A percentile compares a stretch with the other conserved stretches of the same genome.
Evolutionary conservation across 2,888 invertebrate genomes (phyloP).

Genomic region (Brenthis daphne): DNA sequence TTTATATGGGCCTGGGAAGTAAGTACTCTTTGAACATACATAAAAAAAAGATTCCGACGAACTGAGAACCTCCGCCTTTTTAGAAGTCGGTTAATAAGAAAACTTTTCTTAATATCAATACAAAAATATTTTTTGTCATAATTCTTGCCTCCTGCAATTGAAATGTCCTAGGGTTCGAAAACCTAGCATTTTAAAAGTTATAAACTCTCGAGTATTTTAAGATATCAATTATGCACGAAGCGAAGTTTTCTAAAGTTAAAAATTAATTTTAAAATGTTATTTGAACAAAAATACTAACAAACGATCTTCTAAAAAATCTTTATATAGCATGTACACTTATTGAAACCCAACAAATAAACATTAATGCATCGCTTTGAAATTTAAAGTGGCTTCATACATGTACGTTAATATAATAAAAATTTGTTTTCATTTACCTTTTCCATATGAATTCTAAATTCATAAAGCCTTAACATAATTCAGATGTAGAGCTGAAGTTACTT

Average conservation of each 20-base stretch:
- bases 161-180: slow-evolving; percentile 7
- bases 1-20: too few relatives aligned
- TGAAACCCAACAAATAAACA: too few relatives aligned
- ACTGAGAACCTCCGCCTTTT: too few relatives aligned
- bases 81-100: neutral
- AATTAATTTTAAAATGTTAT: neutral
- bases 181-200: slow-evolving; percentile 7
- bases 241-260: neutral
- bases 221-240: slow-evolving; percentile 10
- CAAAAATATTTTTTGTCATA: slow-evolving; percentile 2
- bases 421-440: neutral
- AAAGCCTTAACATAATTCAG: slow-evolving; percentile 8
- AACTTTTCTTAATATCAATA: slow-evolving; percentile 1
- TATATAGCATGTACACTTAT: too few relatives aligned
- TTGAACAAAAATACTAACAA: neutral
- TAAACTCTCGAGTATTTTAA: slow-evolving; percentile 1
- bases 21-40: too few relatives aligned
- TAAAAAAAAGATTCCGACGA: too few relatives aligned
- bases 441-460: neutral
- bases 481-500: neutral
- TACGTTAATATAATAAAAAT: neutral
- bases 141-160: neutral
- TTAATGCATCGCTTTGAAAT: neutral
- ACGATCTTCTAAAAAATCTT: neutral
- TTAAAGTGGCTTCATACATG: neutral